phyloP scores from a whole-genome alignment of 2,888 invertebrate species.

The Yponomeuta plumbellus region DNA sequence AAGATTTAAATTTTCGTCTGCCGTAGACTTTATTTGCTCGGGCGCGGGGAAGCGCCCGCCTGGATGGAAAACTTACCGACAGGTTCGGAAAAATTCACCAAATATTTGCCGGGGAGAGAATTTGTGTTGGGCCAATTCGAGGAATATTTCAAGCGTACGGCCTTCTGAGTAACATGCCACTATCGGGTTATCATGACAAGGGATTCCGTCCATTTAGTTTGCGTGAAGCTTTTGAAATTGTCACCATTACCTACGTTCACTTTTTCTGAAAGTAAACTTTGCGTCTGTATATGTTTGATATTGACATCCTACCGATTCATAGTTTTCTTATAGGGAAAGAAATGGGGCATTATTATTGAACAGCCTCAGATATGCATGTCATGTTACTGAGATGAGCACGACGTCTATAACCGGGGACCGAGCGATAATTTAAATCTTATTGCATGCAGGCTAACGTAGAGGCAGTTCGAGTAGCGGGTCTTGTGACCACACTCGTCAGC shows the following conservation, averaged over 20 bases:
- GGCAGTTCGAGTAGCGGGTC: constrained; percentile 87
- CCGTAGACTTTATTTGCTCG: constrained; percentile 20
- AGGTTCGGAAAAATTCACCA: neutral
- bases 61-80: neutral
- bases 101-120: neutral
- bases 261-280: too few relatives aligned
- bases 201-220: too few relatives aligned
- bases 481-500: constrained; percentile 89
- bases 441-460: constrained; percentile 85
- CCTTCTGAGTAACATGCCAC: neutral
- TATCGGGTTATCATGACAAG: neutral
- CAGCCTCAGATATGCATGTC: too few relatives aligned
- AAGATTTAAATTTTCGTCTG: constrained; percentile 70
- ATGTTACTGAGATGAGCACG: too few relatives aligned
- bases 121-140: neutral
- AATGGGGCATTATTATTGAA: too few relatives aligned
- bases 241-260: too few relatives aligned
- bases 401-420: neutral
- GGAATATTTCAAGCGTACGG: neutral
- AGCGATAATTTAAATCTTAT: constrained; percentile 59
- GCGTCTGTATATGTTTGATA: too few relatives aligned
- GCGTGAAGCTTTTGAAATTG: too few relatives aligned
- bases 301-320: too few relatives aligned
- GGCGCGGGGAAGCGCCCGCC: neutral
- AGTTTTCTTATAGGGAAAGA: too few relatives aligned